These are phyloP conservation scores for Paguma larvata DNA, from an alignment of 2,797 vertebrate genomes.

Conservation along the genomic window DNA sequence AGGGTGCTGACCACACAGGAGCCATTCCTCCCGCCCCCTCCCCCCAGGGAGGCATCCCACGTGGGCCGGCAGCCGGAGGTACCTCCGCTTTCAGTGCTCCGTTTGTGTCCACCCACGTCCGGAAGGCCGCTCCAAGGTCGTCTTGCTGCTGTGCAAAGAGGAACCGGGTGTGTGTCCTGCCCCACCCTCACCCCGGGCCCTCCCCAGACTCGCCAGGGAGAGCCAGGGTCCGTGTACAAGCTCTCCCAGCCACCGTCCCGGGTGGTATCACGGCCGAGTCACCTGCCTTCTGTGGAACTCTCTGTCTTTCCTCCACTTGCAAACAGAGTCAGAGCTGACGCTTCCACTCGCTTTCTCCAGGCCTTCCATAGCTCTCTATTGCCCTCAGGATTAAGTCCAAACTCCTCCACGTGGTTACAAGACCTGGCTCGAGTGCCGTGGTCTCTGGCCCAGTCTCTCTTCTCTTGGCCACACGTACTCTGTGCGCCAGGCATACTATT, in stretches of 20 bases:
- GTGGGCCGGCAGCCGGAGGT: background rate
- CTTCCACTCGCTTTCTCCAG: background rate
- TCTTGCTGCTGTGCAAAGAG: slow-evolving; percentile 91
- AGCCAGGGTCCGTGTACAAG: background rate
- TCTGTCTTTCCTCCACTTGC: background rate
- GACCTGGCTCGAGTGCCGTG: background rate
- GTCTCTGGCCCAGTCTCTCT: background rate
- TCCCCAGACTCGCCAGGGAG: background rate
- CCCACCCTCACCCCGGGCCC: rapidly evolving
- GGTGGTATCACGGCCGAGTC: background rate
- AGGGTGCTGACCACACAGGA: rapidly evolving
- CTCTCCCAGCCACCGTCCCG: background rate
- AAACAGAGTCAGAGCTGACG: background rate
- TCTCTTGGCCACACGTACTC: background rate
- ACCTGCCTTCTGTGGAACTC: background rate
- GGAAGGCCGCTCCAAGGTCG: slow-evolving; percentile 91
- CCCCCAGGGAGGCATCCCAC: background rate
- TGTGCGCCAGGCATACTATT: background rate
- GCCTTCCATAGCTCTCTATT: background rate
- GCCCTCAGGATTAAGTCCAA: background rate
- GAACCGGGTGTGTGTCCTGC: slow-evolving; percentile 3
- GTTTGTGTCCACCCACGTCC: slow-evolving; percentile 90
- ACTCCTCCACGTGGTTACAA: background rate
- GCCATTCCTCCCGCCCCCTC: background rate
- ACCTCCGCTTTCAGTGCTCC: slow-evolving; percentile 92